Conservation (phyloP, 2,113 vertebrate species). For the Aptenodytes patagonicus region DNA sequence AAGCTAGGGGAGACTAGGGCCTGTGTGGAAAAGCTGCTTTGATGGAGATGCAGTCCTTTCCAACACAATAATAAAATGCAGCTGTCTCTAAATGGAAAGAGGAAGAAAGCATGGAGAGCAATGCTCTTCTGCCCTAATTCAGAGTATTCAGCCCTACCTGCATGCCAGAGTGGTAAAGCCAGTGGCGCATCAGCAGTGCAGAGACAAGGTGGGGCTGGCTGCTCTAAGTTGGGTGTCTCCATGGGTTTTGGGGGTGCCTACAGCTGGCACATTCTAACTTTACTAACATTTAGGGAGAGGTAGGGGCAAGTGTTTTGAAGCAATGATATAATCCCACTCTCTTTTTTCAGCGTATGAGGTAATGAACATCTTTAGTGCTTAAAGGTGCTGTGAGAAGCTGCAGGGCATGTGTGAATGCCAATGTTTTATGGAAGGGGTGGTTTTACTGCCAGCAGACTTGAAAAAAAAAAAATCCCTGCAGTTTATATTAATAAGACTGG, state of each 20-base stretch:
- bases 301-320: neutral
- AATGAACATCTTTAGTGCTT: conserved; percentile 38
- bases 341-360: neutral
- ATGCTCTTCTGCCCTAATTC: neutral
- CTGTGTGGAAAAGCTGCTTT: neutral
- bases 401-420: conserved; percentile 51
- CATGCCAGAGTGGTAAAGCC: neutral
- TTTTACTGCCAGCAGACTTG: conserved; percentile 65
- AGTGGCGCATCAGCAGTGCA: neutral
- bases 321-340: neutral
- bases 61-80: no score
- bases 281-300: neutral
- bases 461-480: conserved; percentile 20
- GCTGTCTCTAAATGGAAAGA: neutral
- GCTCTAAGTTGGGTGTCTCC: neutral
- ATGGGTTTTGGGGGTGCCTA: neutral
- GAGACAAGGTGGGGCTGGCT: neutral
- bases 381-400: conserved; percentile 50
- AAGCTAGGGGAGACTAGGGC: accelerated
- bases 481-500: conserved; percentile 73
- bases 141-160: neutral
- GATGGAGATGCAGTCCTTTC: neutral
- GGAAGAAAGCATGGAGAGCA: accelerated
- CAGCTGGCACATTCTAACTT: neutral
- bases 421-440: conserved; percentile 49